Percentiles rank a stretch among this genome's conserved stretches.
Evolutionary conservation across 1,140 invertebrate genomes (phyloP).

Genomic region (Ostrea edulis): DNA sequence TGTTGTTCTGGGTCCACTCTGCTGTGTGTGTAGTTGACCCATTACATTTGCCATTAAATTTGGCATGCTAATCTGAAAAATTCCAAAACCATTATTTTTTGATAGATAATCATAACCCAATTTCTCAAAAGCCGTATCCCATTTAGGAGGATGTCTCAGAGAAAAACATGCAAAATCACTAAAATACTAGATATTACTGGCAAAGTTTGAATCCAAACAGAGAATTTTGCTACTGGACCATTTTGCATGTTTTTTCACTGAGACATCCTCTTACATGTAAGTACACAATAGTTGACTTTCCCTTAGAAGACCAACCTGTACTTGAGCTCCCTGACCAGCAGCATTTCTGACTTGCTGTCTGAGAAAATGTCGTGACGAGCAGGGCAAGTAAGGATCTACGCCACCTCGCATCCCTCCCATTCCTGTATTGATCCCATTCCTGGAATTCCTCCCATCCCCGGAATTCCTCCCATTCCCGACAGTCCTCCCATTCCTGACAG

Average conservation of each 20-base stretch:
- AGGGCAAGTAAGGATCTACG: constrained; percentile 86
- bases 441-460: constrained; percentile 48
- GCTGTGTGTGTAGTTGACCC: constrained; percentile 31
- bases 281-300: too few species aligned
- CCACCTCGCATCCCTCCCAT: constrained; percentile 44
- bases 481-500: constrained; percentile 43
- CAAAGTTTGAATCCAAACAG: too few species aligned
- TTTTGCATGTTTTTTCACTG: too few species aligned
- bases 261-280: too few species aligned
- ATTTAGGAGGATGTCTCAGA: too few species aligned
- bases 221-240: too few species aligned
- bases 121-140: neutral
- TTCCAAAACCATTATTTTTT: neutral
- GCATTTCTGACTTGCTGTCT: constrained; percentile 54
- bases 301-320: neutral
- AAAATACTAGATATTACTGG: too few species aligned
- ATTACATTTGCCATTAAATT: constrained; percentile 50
- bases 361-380: constrained; percentile 76
- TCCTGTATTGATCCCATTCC: constrained; percentile 50
- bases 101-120: neutral
- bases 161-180: too few species aligned
- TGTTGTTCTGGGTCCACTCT: constrained; percentile 23
- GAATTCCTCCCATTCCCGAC: constrained; percentile 50
- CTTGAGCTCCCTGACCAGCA: constrained; percentile 20
- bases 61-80: constrained; percentile 47